Percentiles rank a stretch among this genome's conserved stretches.
These are phyloP conservation scores for Nomada hirtipes DNA, from an alignment of 2,888 invertebrate genomes.

Conservation along the genomic window DNA sequence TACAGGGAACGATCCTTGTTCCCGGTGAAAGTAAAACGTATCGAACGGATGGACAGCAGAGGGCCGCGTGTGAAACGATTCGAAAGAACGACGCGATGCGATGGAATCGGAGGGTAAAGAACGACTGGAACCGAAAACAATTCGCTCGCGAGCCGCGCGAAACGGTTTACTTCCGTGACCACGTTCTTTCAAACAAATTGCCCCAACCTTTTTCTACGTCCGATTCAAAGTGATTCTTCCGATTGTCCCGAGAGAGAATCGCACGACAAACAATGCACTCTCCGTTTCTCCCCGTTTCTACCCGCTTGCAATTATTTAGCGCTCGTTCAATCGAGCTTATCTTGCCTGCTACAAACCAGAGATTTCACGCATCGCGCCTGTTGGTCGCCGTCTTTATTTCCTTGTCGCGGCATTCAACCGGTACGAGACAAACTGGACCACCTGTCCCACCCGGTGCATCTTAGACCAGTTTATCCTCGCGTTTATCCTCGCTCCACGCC, in stretches of 20 bases:
- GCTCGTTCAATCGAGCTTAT: background rate
- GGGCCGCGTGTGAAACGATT: slow-evolving; percentile 25
- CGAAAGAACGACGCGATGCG: no score
- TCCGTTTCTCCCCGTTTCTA: background rate
- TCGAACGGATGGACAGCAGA: slow-evolving; percentile 40
- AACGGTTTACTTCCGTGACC: slow-evolving; percentile 56
- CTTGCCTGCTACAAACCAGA: slow-evolving; percentile 9
- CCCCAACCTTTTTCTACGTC: background rate
- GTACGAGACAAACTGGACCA: slow-evolving; percentile 22
- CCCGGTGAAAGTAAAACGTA: slow-evolving; percentile 78
- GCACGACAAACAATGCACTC: slow-evolving; percentile 29
- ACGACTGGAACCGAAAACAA: slow-evolving; percentile 52
- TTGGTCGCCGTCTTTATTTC: slow-evolving; percentile 1
- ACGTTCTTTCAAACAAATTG: slow-evolving; percentile 14
- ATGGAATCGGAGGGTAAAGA: slow-evolving; percentile 11
- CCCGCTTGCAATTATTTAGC: slow-evolving; percentile 13
- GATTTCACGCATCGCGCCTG: slow-evolving; percentile 47
- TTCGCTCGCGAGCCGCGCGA: slow-evolving; percentile 29
- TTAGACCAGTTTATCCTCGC: slow-evolving; percentile 35
- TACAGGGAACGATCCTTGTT: background rate
- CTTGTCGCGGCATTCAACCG: background rate
- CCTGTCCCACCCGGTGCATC: slow-evolving; percentile 25
- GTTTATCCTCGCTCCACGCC: slow-evolving; percentile 14
- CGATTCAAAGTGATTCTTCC: background rate
- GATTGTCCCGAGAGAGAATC: slow-evolving; percentile 24